phyloP scores from a whole-genome alignment of 2,113 vertebrate species.

The Prolemur simus region DNA sequence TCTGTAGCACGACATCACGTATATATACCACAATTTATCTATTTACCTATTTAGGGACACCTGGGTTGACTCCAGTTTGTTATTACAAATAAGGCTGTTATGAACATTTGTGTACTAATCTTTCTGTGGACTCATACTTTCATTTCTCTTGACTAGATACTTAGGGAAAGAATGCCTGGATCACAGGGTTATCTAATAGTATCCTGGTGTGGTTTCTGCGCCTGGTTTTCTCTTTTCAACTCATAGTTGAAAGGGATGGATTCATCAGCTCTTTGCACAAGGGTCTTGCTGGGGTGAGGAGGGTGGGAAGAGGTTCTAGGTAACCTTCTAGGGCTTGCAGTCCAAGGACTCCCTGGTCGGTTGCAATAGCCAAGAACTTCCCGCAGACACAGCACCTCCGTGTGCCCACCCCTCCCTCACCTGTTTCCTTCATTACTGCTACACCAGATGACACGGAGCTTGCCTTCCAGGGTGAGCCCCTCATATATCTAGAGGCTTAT shows the following conservation, averaged over 20 bases:
- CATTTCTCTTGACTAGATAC: background rate
- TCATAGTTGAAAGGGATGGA: background rate
- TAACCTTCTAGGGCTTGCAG: background rate
- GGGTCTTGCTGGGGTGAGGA: background rate
- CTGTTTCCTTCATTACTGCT: background rate
- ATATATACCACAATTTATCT: background rate
- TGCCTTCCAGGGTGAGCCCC: background rate
- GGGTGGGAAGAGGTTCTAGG: background rate
- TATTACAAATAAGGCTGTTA: background rate
- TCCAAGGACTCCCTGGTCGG: background rate
- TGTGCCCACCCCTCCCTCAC: too few species aligned
- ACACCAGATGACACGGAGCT: background rate
- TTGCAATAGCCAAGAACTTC: background rate
- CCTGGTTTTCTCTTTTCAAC: background rate
- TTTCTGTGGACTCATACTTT: background rate
- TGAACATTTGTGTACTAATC: background rate
- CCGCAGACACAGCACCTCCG: fast-evolving
- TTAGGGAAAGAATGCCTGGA: background rate
- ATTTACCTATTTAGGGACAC: background rate
- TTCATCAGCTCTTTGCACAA: background rate
- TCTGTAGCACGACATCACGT: background rate
- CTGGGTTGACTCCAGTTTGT: background rate
- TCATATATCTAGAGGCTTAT: background rate
- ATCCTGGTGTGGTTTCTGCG: background rate
- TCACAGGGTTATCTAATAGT: background rate